Evolutionary conservation across 2,113 vertebrate genomes (phyloP).

Genomic region (Cacatua alba): DNA sequence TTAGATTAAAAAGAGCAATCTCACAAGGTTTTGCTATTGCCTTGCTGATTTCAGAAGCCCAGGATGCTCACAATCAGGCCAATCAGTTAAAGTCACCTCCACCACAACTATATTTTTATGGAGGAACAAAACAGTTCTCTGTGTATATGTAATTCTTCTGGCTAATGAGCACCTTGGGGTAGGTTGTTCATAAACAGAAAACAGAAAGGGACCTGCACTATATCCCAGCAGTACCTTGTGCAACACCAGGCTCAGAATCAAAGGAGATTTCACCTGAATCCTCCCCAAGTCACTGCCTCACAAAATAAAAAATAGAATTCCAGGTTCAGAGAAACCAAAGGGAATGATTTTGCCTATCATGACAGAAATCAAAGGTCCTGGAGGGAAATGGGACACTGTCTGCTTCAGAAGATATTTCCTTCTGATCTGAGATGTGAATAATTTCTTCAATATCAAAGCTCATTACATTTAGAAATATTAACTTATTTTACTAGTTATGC

Average conservation of each 20-base stretch:
- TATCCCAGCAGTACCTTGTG: slow-evolving; percentile 44
- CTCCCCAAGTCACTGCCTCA: not conserved
- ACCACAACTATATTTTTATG: slow-evolving; percentile 35
- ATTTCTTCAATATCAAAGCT: slow-evolving; percentile 17
- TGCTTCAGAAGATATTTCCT: not conserved
- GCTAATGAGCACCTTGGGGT: slow-evolving; percentile 74
- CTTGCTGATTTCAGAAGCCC: not conserved
- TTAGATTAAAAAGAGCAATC: not conserved
- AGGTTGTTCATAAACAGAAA: slow-evolving; percentile 72
- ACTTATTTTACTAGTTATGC: not conserved
- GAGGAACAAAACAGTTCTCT: slow-evolving; percentile 57
- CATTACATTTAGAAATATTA: slow-evolving; percentile 3
- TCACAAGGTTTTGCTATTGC: not conserved
- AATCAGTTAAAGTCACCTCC: slow-evolving; percentile 24
- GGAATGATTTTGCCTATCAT: not conserved
- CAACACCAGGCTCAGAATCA: slow-evolving; percentile 5
- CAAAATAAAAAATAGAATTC: not conserved
- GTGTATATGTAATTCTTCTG: slow-evolving; percentile 40
- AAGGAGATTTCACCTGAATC: not conserved
- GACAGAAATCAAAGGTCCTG: not conserved
- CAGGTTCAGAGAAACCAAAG: not conserved
- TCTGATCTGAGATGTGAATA: not conserved
- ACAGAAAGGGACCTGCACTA: slow-evolving; percentile 44
- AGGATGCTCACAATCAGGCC: not conserved
- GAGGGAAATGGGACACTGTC: not conserved